phyloP scores from a whole-genome alignment of 2,888 invertebrate species.

The Drosophila putrida region DNA sequence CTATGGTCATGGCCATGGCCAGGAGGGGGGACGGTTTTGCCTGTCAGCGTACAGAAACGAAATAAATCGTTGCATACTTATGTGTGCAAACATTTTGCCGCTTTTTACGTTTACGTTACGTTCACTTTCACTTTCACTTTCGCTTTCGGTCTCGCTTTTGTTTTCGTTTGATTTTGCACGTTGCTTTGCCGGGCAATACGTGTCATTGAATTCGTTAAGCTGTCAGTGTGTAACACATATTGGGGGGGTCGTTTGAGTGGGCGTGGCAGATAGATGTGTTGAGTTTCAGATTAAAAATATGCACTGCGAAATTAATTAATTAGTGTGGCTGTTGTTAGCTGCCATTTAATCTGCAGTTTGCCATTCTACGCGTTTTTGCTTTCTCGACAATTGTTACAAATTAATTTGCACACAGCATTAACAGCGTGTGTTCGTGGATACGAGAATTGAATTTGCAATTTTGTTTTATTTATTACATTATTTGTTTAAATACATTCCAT shows the following conservation, averaged over 20 bases:
- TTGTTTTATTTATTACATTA: slow-evolving; percentile 9
- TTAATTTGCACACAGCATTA: slow-evolving; percentile 30
- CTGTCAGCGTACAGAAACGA: slow-evolving; percentile 52
- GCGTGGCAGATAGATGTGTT: slow-evolving; percentile 15
- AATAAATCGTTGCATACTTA: slow-evolving; percentile 79
- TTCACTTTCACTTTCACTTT: slow-evolving; percentile 28
- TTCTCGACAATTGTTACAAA: slow-evolving; percentile 28
- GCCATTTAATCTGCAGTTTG: slow-evolving; percentile 34
- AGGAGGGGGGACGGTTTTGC: slow-evolving; percentile 10
- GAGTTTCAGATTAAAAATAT: slow-evolving; percentile 41
- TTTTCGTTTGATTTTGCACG: slow-evolving; percentile 35
- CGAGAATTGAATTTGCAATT: slow-evolving; percentile 15
- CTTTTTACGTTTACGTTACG: slow-evolving; percentile 20
- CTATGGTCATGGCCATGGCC: not conserved
- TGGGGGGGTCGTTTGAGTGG: slow-evolving; percentile 18
- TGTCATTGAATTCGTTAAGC: slow-evolving; percentile 76
- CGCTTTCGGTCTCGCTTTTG: slow-evolving; percentile 30
- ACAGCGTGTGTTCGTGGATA: not conserved
- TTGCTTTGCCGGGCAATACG: slow-evolving; percentile 56
- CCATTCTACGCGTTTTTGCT: slow-evolving; percentile 6
- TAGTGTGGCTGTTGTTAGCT: slow-evolving; percentile 51
- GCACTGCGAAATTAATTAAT: slow-evolving; percentile 71
- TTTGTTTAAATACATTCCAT: not conserved
- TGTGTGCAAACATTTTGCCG: slow-evolving; percentile 64
- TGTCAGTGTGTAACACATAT: slow-evolving; percentile 50